Evolutionary conservation across 2,113 vertebrate species (phyloP), one percentile per base, ranked within the genome.

Genomic region (Sorex fumeus): DNA sequence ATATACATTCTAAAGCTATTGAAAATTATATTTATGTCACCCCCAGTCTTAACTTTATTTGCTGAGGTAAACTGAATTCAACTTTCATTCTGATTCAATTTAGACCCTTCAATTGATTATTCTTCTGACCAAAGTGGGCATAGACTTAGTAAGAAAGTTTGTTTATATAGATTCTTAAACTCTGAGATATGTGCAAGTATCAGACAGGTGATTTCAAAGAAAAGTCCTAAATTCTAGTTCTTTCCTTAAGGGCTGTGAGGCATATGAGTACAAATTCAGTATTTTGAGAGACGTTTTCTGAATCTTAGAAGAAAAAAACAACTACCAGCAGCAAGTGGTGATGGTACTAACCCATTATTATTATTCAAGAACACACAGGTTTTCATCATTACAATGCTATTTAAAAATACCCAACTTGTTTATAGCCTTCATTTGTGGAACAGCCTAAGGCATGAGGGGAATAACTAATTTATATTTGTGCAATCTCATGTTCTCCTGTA

Each of bases 401-500:
- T 66, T 86, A 25, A 87, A 89, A 93, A 77, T 71, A 67, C 2
- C 15, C 57, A 45, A 79, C 45, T 75, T 36, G 30, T 85, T 84
- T 89, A 50, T 85, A 72, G 40, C 25, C 13, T 93, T 90, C 27
- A 21, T 91, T 71, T 91, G 64, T 66, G 70, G 34, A 88, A 36
- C 60, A 67, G 50, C 79, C 36, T 72, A 67, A 7, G 74, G 36
- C n/a, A 70, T 82, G 30, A 87, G 64, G 74, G 28, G 19, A 77
- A n/a, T 77, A 83, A 34, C 34, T 71, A 53, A 90, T 80, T 83
- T 80, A 60, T 78, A 89, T 77, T 80, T 87, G 53, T 71, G 27
- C 28, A 69, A 50, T 90, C 30, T 77, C 28, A 40, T n/a, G 28
- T 71, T 90, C 79, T 86, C 91, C 74, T 62, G 30, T 84, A 91